These are phyloP conservation scores for Sceloporus undulatus DNA, from an alignment of 2,113 vertebrate species.

Conservation along the genomic window DNA sequence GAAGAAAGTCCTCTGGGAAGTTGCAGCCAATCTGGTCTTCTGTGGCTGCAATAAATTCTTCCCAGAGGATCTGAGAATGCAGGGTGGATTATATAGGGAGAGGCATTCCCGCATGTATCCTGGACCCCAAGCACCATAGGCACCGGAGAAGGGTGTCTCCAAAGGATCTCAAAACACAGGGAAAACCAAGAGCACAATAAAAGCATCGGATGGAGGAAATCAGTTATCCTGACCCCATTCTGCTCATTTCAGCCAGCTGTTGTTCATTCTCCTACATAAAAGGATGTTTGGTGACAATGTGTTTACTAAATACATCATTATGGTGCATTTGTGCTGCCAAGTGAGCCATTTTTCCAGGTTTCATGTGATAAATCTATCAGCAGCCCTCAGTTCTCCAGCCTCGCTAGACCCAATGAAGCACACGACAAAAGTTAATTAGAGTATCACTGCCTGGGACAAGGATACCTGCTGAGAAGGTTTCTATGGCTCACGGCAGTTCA, in stretches of 20 bases:
- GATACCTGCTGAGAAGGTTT: slow-evolving; percentile 63
- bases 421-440: slow-evolving; percentile 82
- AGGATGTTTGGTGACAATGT: slow-evolving; percentile 11
- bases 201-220: too few relatives aligned
- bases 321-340: slow-evolving; percentile 29
- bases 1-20: too few relatives aligned
- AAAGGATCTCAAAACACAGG: too few relatives aligned
- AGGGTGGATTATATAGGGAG: too few relatives aligned
- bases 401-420: slow-evolving; percentile 74
- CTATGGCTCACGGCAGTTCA: slow-evolving; percentile 66
- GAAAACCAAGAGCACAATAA: too few relatives aligned
- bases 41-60: too few relatives aligned
- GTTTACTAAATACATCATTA: slow-evolving; percentile 43
- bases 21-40: too few relatives aligned
- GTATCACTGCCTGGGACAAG: slow-evolving; percentile 62
- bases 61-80: too few relatives aligned
- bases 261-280: slow-evolving; percentile 59
- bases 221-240: too few relatives aligned
- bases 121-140: too few relatives aligned
- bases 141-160: too few relatives aligned
- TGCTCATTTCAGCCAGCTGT: not conserved
- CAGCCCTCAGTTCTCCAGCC: slow-evolving; percentile 68
- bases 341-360: slow-evolving; percentile 61
- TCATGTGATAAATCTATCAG: slow-evolving; percentile 70
- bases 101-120: too few relatives aligned